A percentile compares a stretch with the other conserved stretches of the same genome.
Evolutionary conservation across 2,888 invertebrate genomes (phyloP).

Genomic region (Quadroppia sp.): DNA sequence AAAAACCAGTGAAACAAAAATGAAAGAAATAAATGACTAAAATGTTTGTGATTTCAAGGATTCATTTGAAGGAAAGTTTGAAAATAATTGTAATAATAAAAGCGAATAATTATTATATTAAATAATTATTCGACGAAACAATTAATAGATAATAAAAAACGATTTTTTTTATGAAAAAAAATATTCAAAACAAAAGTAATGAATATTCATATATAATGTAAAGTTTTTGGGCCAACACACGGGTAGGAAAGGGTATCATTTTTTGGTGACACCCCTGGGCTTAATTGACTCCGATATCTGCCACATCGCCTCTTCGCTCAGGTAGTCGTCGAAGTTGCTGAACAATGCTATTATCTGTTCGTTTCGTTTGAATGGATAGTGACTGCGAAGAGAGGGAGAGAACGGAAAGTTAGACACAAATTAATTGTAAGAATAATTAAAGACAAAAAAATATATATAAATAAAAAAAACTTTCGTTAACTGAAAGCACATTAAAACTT

Average conservation of each 20-base stretch:
- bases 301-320: slow-evolving; percentile 98
- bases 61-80: too few relatives aligned
- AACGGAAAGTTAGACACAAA: not conserved
- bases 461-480: too few relatives aligned
- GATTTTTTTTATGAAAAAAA: not conserved
- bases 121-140: too few relatives aligned
- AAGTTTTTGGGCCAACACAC: not conserved
- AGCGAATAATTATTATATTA: too few relatives aligned
- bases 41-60: too few relatives aligned
- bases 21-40: too few relatives aligned
- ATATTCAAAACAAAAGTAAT: not conserved
- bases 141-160: too few relatives aligned
- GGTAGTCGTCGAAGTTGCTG: slow-evolving; percentile 90
- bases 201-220: not conserved
- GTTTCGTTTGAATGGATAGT: slow-evolving; percentile 86
- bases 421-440: not conserved
- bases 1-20: too few relatives aligned
- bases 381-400: slow-evolving; percentile 58
- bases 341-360: slow-evolving; percentile 91
- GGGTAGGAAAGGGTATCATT: not conserved
- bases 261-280: slow-evolving; percentile 60
- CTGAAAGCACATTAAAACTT: slow-evolving; percentile 15
- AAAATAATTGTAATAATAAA: too few relatives aligned
- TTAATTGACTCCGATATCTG: slow-evolving; percentile 95
- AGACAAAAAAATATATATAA: too few relatives aligned